These are phyloP conservation scores for Caenorhabditis sulstoni DNA, from an alignment of 2,888 invertebrate species.

Conservation along the genomic window DNA sequence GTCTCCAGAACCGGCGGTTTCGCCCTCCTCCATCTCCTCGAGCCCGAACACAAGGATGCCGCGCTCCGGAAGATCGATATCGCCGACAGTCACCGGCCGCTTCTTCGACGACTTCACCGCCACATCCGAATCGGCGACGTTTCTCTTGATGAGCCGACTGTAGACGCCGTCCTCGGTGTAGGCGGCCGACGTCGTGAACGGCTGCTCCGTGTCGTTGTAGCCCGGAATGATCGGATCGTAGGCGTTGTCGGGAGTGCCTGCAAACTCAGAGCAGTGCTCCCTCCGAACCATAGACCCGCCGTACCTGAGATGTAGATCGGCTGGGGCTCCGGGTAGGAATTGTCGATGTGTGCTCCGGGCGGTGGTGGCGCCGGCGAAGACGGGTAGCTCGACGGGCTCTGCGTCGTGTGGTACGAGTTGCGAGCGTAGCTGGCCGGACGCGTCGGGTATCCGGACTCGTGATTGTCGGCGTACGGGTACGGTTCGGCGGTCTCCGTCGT, in stretches of 20 bases:
- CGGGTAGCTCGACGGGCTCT: constrained; percentile 43
- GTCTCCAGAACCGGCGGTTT: constrained; percentile 21
- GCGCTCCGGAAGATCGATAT: constrained; percentile 71
- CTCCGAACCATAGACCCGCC: too few relatives aligned
- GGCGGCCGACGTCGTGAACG: constrained; percentile 59
- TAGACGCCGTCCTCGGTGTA: constrained; percentile 57
- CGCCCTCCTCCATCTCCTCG: constrained; percentile 67
- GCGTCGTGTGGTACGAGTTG: constrained; percentile 30
- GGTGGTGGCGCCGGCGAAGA: constrained; percentile 59
- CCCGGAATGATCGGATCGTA: constrained; percentile 30
- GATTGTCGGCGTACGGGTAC: constrained; percentile 48
- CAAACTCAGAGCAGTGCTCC: not conserved
- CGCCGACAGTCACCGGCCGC: constrained; percentile 67
- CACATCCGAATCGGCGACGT: constrained; percentile 46
- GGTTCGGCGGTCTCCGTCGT: constrained; percentile 61
- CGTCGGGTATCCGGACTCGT: constrained; percentile 68
- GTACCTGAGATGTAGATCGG: constrained; percentile 39
- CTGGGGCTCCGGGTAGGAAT: constrained; percentile 49
- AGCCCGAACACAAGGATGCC: constrained; percentile 70
- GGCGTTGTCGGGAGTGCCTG: constrained; percentile 38
- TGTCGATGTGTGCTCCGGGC: constrained; percentile 34
- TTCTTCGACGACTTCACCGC: constrained; percentile 22
- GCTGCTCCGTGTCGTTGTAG: constrained; percentile 60
- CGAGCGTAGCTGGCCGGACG: constrained; percentile 50
- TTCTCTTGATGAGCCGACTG: constrained; percentile 55